Conservation (phyloP, 2,113 vertebrate species). For the Maccullochella peelii region DNA sequence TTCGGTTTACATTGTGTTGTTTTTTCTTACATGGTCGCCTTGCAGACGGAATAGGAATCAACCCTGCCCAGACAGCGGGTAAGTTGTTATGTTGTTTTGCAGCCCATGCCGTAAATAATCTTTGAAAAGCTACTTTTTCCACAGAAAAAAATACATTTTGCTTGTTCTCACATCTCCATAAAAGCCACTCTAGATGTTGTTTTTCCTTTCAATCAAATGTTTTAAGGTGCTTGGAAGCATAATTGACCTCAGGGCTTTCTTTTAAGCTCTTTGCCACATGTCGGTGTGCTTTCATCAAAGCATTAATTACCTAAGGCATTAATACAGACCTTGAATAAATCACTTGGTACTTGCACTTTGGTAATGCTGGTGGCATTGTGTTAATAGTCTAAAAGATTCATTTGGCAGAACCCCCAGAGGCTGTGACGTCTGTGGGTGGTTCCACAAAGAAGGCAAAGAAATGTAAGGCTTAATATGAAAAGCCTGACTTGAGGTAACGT, state of each 20-base stretch:
- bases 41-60: conserved; percentile 87
- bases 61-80: conserved; percentile 86
- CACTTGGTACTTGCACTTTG: conserved; percentile 6
- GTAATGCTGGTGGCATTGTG: conserved; percentile 26
- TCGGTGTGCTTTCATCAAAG: conserved; percentile 17
- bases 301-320: conserved; percentile 8
- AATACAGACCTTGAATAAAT: conserved; percentile 20
- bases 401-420: conserved; percentile 9
- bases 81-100: conserved; percentile 45
- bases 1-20: background rate
- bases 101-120: background rate
- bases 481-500: background rate
- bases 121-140: background rate
- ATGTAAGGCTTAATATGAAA: background rate
- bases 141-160: background rate
- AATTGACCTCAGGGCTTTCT: conserved; percentile 13
- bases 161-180: background rate
- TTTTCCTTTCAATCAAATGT: background rate
- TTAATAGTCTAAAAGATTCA: conserved; percentile 29
- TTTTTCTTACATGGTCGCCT: conserved; percentile 28
- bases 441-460: conserved; percentile 7
- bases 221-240: background rate
- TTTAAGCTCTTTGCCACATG: conserved; percentile 15
- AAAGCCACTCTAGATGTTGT: background rate
- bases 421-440: conserved; percentile 12